phyloP scores from a whole-genome alignment of 2,797 vertebrate genomes.

The Buphagus erythrorhynchus region DNA sequence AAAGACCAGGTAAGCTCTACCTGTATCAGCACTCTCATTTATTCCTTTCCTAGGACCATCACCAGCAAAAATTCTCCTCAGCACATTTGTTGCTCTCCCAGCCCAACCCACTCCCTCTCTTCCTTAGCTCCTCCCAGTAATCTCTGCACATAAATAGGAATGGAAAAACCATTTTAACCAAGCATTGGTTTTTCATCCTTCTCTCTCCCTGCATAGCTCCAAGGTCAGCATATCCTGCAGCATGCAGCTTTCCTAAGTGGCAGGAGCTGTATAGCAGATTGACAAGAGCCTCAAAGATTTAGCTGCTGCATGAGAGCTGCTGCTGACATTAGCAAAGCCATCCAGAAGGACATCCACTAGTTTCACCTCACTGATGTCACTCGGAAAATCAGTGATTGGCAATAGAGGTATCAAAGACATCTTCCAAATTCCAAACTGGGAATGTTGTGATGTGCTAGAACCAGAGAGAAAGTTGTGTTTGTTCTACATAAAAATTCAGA shows the following conservation, averaged over 20 bases:
- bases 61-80: neutral
- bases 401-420: neutral
- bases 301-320: neutral
- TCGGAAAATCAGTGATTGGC: neutral
- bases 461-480: neutral
- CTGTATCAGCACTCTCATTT: neutral
- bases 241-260: neutral
- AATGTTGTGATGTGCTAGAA: rapidly evolving
- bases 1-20: neutral
- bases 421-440: neutral
- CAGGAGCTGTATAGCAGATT: neutral
- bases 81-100: neutral
- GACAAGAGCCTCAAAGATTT: neutral
- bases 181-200: neutral
- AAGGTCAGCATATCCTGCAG: neutral
- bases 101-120: neutral
- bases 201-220: neutral
- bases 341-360: neutral
- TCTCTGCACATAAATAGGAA: neutral
- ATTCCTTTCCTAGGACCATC: neutral
- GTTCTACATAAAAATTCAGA: neutral
- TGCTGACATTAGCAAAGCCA: neutral
- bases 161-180: neutral
- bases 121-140: neutral
- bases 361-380: neutral